Base-by-base conservation (phyloP, 2,888 invertebrate species). In the Tinea semifulvella region DNA sequence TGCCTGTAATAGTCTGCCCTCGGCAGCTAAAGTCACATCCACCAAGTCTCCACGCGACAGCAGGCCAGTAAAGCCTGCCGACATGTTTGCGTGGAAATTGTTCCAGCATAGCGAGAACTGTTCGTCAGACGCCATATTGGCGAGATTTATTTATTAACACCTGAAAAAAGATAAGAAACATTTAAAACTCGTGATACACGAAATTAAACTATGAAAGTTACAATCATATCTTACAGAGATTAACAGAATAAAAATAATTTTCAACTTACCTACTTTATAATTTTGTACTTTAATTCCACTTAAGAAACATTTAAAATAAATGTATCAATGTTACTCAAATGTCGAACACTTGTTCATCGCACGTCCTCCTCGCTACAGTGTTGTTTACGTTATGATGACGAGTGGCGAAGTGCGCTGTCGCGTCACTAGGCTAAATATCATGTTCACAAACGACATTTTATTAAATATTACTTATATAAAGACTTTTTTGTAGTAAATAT, bases 41-140 rank as follows among this genome's bases (percentile, higher is more conserved):
- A 88, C 88, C 57, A 88, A 68, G 66, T 87, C 86, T 52, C 87
- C 88, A 65, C 86, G 85, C 63, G 86, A 85, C 68, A 88, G 71
- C 64, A 88, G 84, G 68, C 87, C 87, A 59, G 88, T 88, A 65
- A 88, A 88, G 58, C 88, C 88, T 68, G 86, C 85, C 50, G 88
- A 86, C 79, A 88, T 83, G 61, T 88, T 88, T 52, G 86, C 85
- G 75, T 87, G 88, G 80, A 88, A 88, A 79, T 88, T 88, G 79
- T 88, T 88, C 88, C 88, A 88, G 79, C 88, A 87, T 75, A 88
- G 73, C 68, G 88, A 88, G 77, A 87, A 87, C 67, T 87, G 87
- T 79, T 87, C 87, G 82, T 86, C 86, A 80, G 86, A 86, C 86
- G 86, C 86, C 86, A 86, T 86, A 71, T 81, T 85, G 84, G 80